Evolutionary conservation across 2,888 invertebrate genomes (phyloP), one percentile per base, ranked within the genome.

Genomic region (Acrobasis repandana): DNA sequence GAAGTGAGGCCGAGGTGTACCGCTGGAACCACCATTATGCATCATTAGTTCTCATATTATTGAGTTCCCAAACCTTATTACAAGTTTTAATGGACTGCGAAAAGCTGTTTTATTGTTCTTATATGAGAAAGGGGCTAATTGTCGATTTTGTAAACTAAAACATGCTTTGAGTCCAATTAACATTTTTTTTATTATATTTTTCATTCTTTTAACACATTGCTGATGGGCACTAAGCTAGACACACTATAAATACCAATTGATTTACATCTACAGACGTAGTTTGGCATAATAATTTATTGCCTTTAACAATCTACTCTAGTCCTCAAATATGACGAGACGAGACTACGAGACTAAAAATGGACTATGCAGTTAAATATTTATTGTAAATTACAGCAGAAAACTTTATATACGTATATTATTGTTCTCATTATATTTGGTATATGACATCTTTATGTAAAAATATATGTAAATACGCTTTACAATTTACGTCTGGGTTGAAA

Each of bases 1-100:
- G 64, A 65, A 62, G 65, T 65, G 70, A 67, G 68, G 70, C 66
- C 65, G 69, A 70, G 66, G 68, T 62, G 65, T 67, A 64, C 63
- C 54, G 68, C 72, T 73, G 56, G 70, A 74, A 69, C 65, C 64
- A 67, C 66, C 74, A 74, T 72, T 69, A 65, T 64, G 64, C 62
- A 47, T 63, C 63, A 64, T 65, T 61, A 62, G 60, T 38, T 18
- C 56, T 50, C 52, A 48, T 58, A 63, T 46, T 58, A 50, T 49
- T 36, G 38, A 51, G 51, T 59, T 59, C 43, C 50, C 59, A 59
- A 59, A 59, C 51, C 43, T 51, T 50, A 58, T 49, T 58, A 58
- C 14, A 50, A 49, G 50, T 43, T 33, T 43, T 51, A 59, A 59
- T 51, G 46, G 28, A 33, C 38, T 47, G 56, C 47, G 34, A 28